A percentile compares a stretch with the other conserved stretches of the same genome.
phyloP scores from a whole-genome alignment of 2,888 invertebrate genomes.

The Opisthograptis luteolata region DNA sequence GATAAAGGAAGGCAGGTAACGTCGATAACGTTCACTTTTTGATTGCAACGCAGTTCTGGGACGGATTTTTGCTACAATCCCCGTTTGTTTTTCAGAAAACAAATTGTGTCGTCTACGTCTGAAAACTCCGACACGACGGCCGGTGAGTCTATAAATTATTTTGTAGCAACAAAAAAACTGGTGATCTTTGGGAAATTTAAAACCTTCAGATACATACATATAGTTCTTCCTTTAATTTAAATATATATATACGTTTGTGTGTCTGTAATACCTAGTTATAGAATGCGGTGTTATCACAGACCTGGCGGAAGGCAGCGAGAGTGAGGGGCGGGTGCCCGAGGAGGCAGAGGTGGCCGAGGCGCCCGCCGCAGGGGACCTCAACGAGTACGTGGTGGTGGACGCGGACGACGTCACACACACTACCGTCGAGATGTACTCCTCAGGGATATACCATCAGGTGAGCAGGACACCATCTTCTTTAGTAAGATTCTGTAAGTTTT shows the following conservation, averaged over 20 bases:
- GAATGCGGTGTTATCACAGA: slow-evolving; percentile 31
- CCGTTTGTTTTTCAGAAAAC: slow-evolving; percentile 51
- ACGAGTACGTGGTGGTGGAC: slow-evolving; percentile 74
- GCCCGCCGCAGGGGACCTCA: slow-evolving; percentile 36
- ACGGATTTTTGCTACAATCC: slow-evolving; percentile 22
- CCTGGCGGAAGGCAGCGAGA: slow-evolving; percentile 31
- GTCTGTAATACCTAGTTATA: too few species aligned
- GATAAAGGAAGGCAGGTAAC: slow-evolving; percentile 73
- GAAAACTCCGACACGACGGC: slow-evolving; percentile 61
- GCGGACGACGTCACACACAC: slow-evolving; percentile 69
- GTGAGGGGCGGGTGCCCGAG: slow-evolving; percentile 13
- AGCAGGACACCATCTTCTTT: too few species aligned
- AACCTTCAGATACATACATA: too few species aligned
- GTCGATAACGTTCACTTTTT: slow-evolving; percentile 6
- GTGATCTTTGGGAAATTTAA: too few species aligned
- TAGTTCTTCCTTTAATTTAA: too few species aligned
- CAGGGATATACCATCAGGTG: slow-evolving; percentile 73
- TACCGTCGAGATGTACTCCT: slow-evolving; percentile 69
- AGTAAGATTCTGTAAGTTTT: too few species aligned
- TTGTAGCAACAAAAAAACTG: too few species aligned
- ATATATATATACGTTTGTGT: too few species aligned
- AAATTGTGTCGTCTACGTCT: slow-evolving; percentile 61
- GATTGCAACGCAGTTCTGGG: not conserved
- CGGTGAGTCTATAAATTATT: too few species aligned
- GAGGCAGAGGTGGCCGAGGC: slow-evolving; percentile 8